Conservation (phyloP, 2,113 vertebrate genomes). For the Cololabis saira region DNA sequence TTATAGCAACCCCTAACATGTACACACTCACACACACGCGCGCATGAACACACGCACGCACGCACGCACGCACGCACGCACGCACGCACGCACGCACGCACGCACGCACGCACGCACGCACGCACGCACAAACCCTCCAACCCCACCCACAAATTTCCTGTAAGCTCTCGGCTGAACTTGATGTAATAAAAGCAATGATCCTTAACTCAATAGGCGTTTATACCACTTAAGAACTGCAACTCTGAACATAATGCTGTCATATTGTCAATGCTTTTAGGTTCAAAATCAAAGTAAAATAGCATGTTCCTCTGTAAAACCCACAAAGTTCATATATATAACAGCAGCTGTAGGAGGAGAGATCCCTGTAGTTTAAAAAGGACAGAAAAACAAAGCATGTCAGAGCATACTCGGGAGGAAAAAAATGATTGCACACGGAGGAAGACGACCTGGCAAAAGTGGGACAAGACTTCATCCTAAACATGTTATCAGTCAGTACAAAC, state of each 20-base stretch:
- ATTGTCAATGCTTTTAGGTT: neutral
- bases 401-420: too few species aligned
- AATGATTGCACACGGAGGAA: too few species aligned
- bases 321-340: too few species aligned
- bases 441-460: too few species aligned
- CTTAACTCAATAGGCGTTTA: neutral
- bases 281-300: neutral
- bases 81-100: too few species aligned
- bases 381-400: too few species aligned
- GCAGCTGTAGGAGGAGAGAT: neutral
- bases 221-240: neutral
- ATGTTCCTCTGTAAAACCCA: neutral
- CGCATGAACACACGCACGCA: too few species aligned
- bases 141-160: slow-evolving; percentile 28
- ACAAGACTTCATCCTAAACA: too few species aligned
- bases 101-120: too few species aligned
- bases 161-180: slow-evolving; percentile 16
- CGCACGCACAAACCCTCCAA: neutral
- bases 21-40: too few species aligned
- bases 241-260: neutral
- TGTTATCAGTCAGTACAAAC: slow-evolving; percentile 12
- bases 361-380: neutral
- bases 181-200: slow-evolving; percentile 27
- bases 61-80: too few species aligned
- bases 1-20: too few species aligned